phyloP scores from a whole-genome alignment of 2,113 vertebrate species.

The Leucopternis melanops region DNA sequence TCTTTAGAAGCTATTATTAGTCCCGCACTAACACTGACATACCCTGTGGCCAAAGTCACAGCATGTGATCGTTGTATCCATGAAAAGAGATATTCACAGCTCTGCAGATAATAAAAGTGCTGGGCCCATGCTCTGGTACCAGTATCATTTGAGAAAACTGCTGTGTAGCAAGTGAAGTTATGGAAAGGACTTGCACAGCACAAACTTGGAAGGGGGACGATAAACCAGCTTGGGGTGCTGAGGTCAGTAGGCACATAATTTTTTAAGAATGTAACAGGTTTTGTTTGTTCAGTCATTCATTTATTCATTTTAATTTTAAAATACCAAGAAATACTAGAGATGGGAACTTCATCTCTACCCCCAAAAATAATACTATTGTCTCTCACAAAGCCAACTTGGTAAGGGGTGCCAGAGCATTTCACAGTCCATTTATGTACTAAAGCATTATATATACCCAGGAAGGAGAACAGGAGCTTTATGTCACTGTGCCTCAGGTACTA shows the following conservation, averaged over 20 bases:
- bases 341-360: neutral
- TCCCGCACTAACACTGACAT: neutral
- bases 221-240: neutral
- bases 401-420: neutral
- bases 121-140: neutral
- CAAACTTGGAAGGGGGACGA: neutral
- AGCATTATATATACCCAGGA: neutral
- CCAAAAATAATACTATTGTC: neutral
- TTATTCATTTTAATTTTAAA: neutral
- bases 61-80: fast-evolving
- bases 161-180: neutral
- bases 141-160: neutral
- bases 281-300: neutral
- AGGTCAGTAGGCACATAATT: neutral
- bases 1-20: neutral
- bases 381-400: neutral
- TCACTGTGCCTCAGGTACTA: neutral
- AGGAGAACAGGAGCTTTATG: neutral
- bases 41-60: neutral
- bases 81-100: neutral
- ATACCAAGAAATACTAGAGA: neutral
- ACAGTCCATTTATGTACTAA: neutral
- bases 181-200: neutral
- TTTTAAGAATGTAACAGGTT: neutral
- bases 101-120: neutral